Percentiles rank a stretch among this genome's conserved stretches.
These are phyloP conservation scores for Araneus ventricosus DNA, from an alignment of 1,140 invertebrate genomes.

Conservation along the genomic window DNA sequence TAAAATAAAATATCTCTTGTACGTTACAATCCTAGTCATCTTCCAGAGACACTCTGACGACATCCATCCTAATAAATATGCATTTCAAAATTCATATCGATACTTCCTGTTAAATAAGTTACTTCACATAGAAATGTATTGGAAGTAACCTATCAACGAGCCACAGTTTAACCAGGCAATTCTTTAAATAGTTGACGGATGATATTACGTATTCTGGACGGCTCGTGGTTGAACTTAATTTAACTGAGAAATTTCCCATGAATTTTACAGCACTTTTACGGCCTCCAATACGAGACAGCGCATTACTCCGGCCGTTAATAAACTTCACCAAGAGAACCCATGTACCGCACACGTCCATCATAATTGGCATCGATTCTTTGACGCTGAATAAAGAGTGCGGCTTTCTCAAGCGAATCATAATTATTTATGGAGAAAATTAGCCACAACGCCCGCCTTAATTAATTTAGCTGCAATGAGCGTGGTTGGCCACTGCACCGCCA, in stretches of 20 bases:
- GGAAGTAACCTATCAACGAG: neutral
- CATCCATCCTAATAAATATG: neutral
- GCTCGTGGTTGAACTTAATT: neutral
- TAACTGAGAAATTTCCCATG: neutral
- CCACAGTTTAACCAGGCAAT: neutral
- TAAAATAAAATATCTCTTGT: neutral
- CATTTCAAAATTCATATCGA: neutral
- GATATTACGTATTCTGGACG: no score
- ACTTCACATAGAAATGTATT: no score
- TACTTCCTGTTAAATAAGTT: neutral
- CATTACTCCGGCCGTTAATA: neutral
- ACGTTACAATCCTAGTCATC: no score
- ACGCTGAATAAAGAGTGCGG: neutral
- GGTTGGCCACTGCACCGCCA: neutral
- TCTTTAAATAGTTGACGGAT: neutral
- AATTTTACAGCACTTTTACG: neutral
- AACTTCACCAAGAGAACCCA: neutral
- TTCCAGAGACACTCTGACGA: neutral
- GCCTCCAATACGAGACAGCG: neutral
- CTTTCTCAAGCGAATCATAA: neutral
- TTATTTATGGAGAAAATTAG: slow-evolving; percentile 15
- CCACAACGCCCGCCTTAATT: neutral
- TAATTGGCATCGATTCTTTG: neutral
- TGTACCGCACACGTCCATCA: neutral
- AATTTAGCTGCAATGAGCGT: neutral